Evolutionary conservation across 2,797 vertebrate genomes (phyloP), one percentile per base, ranked within the genome.

Genomic region (Carcharodon carcharias): DNA sequence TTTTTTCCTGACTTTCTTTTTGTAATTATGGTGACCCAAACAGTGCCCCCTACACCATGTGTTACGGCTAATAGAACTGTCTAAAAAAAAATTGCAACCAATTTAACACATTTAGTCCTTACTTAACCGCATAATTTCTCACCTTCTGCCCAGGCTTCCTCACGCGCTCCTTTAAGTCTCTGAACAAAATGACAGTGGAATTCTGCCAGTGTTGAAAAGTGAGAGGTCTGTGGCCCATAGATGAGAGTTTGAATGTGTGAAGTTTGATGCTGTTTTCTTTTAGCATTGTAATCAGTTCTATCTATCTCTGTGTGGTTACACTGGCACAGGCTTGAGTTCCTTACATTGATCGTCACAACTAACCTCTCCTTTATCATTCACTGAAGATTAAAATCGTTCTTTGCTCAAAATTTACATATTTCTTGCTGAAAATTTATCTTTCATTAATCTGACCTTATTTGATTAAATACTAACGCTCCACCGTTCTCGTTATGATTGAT

Each of bases 361-460:
- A 50, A 77, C 1, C 12, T 28, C 14, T 95, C 11, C 65, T 45
- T 12, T 50, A 71, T 4, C 18, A 14, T 56, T 54, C 16, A 18
- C 69, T 95, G 5, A 69, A 77, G 94, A 95, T 73, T 95, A 69
- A 16, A 16, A 71, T 95, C 94, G 16, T 54, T 35, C 28, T 56
- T 95, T 56, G 50, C 69, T 56, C 40, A 16, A 77, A 95, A 95
- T 77, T 23, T 54, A 56, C 11, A 45, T 26, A 95, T 16, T 54
- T 54, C 67, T 54, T 35, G 16, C 56, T 61, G 16, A 35, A 63
- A 6, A 61, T 18, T 63, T 92, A 92, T 92, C 89, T 92, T 63
- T 92, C 58, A 92, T 50, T 71, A 31, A 71, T 95, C 93, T 95
- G 93, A 95, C 93, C 93, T 95, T 54, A 54, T 54, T 95, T 9